Conservation (phyloP, 2,888 invertebrate genomes). For the Agonopterix alstromeriana region DNA sequence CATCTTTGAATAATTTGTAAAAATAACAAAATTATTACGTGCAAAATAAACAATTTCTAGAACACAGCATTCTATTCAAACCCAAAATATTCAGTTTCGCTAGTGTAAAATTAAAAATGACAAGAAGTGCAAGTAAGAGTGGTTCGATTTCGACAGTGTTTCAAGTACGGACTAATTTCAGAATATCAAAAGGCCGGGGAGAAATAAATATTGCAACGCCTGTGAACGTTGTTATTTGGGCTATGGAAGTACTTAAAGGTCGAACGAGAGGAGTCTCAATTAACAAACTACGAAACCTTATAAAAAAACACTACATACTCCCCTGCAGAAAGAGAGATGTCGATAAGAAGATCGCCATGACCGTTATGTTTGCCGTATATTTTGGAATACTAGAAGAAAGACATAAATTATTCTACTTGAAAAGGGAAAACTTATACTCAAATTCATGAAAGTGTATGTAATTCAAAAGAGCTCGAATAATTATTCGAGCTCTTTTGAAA, state of each 20-base stretch:
- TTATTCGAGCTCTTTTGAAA: no score
- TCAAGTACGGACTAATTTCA: constrained; percentile 26
- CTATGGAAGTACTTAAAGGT: constrained; percentile 37
- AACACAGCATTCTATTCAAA: no score
- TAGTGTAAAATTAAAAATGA: constrained; percentile 14
- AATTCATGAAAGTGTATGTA: neutral
- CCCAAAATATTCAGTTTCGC: no score
- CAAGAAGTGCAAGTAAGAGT: constrained; percentile 14
- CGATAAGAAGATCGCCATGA: constrained; percentile 34
- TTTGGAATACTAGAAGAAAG: constrained; percentile 35
- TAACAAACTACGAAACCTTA: constrained; percentile 28
- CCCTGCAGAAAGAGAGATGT: constrained; percentile 32
- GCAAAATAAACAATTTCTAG: no score
- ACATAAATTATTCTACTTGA: constrained; percentile 29
- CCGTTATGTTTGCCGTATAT: constrained; percentile 32
- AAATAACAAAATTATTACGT: no score
- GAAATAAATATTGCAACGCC: constrained; percentile 24
- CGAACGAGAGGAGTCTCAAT: constrained; percentile 29
- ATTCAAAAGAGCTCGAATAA: no score
- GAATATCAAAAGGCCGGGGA: constrained; percentile 22
- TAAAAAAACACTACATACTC: constrained; percentile 36
- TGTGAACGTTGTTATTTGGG: constrained; percentile 42
- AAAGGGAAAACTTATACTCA: constrained; percentile 8
- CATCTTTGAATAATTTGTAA: no score
- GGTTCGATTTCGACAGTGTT: constrained; percentile 26